Evolutionary conservation across 2,113 vertebrate species (phyloP), one percentile per base, ranked within the genome.

Genomic region (Ia io): DNA sequence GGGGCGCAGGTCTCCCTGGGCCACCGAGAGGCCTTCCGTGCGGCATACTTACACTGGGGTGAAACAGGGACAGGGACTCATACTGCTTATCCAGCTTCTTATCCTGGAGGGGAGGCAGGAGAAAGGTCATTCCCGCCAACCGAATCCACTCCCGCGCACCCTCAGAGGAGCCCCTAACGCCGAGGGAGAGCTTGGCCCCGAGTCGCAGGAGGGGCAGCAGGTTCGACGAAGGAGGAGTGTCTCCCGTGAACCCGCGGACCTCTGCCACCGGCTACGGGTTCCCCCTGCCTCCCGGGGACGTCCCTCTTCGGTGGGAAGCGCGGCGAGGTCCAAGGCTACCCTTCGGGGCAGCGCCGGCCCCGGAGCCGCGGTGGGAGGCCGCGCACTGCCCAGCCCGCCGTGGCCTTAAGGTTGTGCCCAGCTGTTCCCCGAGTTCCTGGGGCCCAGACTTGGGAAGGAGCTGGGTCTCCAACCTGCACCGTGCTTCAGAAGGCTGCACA

Each of bases 21-120:
- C 6, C 20, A 8, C 40, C 0, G 9, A 35, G 65, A 67, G 6
- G 18, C 10, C 42, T 11, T 16, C 17, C 10, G 35, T 9, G 9
- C 6, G 35, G 32, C 35, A 32, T 87, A 99, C 99, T 99, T 98
- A 99, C 99, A 92, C 98, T 99, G 92, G 99, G 98, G 90, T 98
- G 98, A 87, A 98, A 99, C 23, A 99, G 98, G 40, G 98, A 98
- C 40, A 99, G 97, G 17, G 98, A 98, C 95, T 99, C 99, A 0
- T 99, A 99, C 96, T 99, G 99, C 96, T 98, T 98, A 97, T 99
- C 99, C 95, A 99, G 94, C 67, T 99, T 99, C 98, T 99, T 99
- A 98, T 99, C 99, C 99, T 99, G 71, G 65, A 97, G 76, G 86
- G 44, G 71, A 89, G 79, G 79, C 5, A 28, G 71, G 23, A 28